Evolutionary conservation across 2,113 vertebrate species (phyloP).

Genomic region (Globicephala melas): DNA sequence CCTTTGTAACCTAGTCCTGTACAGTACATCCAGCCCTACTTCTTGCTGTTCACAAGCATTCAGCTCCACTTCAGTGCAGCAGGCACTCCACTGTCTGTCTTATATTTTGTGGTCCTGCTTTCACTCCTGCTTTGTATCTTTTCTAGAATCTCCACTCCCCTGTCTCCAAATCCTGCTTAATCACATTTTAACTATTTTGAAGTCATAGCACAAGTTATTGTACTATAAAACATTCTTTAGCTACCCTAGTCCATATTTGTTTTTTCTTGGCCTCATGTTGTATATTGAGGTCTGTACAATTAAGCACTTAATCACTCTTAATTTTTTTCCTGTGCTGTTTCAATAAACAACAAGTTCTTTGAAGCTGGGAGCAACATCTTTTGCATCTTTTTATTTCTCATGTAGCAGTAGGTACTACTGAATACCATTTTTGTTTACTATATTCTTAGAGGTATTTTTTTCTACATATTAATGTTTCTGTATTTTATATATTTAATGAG

Average conservation of each 20-base stretch:
- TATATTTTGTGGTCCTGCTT: conserved; percentile 7
- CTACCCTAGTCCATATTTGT: background rate
- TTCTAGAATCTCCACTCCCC: background rate
- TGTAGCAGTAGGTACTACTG: background rate
- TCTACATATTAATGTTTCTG: background rate
- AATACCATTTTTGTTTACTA: conserved; percentile 22
- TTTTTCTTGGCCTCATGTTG: background rate
- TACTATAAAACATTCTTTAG: background rate
- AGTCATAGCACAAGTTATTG: background rate
- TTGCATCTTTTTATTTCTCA: conserved; percentile 20
- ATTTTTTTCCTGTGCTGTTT: background rate
- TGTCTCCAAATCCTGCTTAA: background rate
- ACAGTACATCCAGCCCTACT: background rate
- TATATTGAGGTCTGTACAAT: conserved; percentile 12
- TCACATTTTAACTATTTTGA: background rate
- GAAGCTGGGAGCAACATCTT: background rate
- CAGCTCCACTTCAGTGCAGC: background rate
- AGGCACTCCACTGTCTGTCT: background rate
- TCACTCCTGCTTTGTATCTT: conserved; percentile 14
- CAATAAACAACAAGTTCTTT: background rate
- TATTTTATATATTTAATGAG: conserved; percentile 9
- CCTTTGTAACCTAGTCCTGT: background rate
- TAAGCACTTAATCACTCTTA: conserved; percentile 27
- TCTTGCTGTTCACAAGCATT: background rate
- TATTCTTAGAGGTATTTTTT: background rate